These are phyloP conservation scores for Prunella fulvescens DNA, from an alignment of 2,113 vertebrate genomes.

Conservation along the genomic window DNA sequence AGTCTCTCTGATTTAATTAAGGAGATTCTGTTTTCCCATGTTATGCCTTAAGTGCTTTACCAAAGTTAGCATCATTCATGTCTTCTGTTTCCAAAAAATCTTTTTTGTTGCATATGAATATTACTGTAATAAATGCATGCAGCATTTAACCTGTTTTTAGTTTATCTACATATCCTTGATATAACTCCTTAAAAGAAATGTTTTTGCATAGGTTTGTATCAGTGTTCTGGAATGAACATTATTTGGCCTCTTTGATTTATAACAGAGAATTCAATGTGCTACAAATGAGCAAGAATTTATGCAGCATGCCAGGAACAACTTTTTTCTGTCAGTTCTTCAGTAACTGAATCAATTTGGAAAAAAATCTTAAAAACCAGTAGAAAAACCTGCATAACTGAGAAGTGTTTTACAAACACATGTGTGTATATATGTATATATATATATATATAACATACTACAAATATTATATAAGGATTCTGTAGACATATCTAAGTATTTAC, in stretches of 20 bases:
- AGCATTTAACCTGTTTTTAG: neutral
- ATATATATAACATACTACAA: neutral
- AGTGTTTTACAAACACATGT: neutral
- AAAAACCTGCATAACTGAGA: neutral
- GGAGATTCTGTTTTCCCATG: neutral
- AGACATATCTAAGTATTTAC: neutral
- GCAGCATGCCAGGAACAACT: neutral
- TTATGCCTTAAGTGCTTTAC: neutral
- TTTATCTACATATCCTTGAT: neutral
- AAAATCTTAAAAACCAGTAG: neutral
- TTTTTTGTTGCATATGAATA: neutral
- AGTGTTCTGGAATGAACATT: neutral
- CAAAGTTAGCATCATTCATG: neutral
- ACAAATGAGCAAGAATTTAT: neutral
- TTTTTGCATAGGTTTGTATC: neutral
- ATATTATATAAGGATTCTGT: neutral
- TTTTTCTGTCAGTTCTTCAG: neutral
- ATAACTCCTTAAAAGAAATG: neutral
- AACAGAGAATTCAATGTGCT: neutral
- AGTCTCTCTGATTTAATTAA: neutral
- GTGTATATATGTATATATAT: accelerated
- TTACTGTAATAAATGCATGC: neutral
- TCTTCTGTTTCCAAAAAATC: neutral
- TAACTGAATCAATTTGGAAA: neutral
- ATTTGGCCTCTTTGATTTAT: neutral